A percentile compares a stretch with the other conserved stretches of the same genome.
phyloP scores from a whole-genome alignment of 2,113 vertebrate species.

The Xyliphius kryptos region DNA sequence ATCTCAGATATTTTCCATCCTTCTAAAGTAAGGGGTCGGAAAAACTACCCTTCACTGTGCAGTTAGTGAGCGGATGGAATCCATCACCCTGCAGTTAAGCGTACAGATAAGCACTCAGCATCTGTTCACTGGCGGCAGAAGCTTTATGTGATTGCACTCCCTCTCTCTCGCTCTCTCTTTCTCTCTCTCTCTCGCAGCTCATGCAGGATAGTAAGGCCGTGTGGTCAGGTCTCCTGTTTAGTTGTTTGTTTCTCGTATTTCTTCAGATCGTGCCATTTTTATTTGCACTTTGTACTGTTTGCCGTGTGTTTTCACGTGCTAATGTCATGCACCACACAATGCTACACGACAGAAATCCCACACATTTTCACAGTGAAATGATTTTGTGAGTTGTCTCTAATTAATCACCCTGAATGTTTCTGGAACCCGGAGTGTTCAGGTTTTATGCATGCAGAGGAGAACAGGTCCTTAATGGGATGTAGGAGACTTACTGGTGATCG shows the following conservation, averaged over 20 bases:
- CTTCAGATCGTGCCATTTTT: no score
- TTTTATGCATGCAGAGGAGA: not conserved
- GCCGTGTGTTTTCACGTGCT: no score
- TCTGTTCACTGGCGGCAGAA: not conserved
- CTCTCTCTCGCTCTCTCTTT: not conserved
- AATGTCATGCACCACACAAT: no score
- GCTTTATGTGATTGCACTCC: not conserved
- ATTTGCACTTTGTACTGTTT: no score
- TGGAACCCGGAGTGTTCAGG: not conserved
- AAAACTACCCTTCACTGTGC: not conserved
- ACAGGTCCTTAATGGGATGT: not conserved
- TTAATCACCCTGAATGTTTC: not conserved
- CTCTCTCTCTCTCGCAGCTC: no score
- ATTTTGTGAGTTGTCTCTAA: not conserved
- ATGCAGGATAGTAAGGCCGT: no score
- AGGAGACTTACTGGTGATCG: not conserved
- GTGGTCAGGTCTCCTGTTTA: no score
- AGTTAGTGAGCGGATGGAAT: not conserved
- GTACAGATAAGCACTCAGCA: not conserved
- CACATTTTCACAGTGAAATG: no score
- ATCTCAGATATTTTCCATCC: not conserved
- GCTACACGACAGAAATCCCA: no score
- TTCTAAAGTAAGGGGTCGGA: not conserved
- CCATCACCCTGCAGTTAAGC: not conserved
- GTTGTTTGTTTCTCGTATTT: no score